A percentile compares a stretch with the other conserved stretches of the same genome.
Conservation (phyloP, 1,140 invertebrate species). For the Leptonema lineaticorne region DNA sequence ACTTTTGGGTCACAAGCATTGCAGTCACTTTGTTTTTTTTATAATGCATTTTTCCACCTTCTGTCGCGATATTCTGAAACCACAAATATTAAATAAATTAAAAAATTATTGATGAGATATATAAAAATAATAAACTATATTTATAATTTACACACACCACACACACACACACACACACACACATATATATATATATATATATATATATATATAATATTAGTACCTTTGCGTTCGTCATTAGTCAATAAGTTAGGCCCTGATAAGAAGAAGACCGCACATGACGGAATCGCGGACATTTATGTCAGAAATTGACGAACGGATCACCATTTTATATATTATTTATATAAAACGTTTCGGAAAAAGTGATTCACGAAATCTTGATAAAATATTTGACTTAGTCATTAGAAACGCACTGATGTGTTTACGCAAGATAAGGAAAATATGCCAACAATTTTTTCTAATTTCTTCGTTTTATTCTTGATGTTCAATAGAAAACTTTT, state of each 20-base stretch:
- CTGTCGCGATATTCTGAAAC: conserved; percentile 16
- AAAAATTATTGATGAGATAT: too few species aligned
- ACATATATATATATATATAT: too few species aligned
- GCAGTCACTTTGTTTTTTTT: conserved; percentile 17
- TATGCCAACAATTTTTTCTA: conserved; percentile 2
- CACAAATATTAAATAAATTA: background rate
- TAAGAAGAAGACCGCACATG: too few species aligned
- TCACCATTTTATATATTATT: background rate
- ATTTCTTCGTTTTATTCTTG: background rate
- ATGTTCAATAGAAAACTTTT: background rate
- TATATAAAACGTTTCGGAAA: conserved; percentile 3
- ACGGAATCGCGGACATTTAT: background rate
- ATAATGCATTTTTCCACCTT: conserved; percentile 5
- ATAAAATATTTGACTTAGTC: conserved; percentile 14
- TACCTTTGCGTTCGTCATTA: too few species aligned
- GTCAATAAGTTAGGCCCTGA: too few species aligned
- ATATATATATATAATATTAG: too few species aligned
- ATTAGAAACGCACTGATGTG: background rate
- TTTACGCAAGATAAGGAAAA: conserved; percentile 20
- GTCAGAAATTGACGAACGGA: background rate
- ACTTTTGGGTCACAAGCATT: conserved; percentile 25
- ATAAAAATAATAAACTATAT: too few species aligned
- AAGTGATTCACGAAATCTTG: conserved; percentile 12
- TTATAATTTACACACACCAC: too few species aligned
- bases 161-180: too few species aligned